Evolutionary conservation across 2,888 invertebrate genomes (phyloP), one percentile per base, ranked within the genome.

Genomic region (Temnothorax ravouxi): DNA sequence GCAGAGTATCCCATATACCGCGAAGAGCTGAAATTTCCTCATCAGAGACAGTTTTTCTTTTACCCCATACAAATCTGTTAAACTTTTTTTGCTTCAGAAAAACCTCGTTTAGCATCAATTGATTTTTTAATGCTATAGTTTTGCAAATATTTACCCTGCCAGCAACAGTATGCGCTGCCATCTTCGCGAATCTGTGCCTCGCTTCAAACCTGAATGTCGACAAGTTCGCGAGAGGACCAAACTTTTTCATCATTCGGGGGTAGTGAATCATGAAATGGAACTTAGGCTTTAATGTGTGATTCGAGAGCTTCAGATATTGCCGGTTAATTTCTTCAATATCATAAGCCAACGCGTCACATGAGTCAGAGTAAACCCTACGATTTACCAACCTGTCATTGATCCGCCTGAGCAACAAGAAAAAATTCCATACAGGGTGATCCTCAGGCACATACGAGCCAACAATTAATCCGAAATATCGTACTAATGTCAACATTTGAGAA

Each of bases 121-220:
- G 29, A 59, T 29, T 59, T 59, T 59, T 59, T 59, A 59, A 25
- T 5, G 59, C 59, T 15, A 59, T 13, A 25, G 29, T 59, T 29
- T 59, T 59, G 59, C 59, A 59, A 59, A 59, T 59, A 59, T 59
- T 59, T 29, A 59, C 29, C 6, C 29, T 59, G 29, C 29, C 29
- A 25, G 15, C 15, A 29, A 4, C 21, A 59, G 2, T 15, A 29
- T 29, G 21, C 13, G 29, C 59, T 25, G 29, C 29, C 29, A 59
- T 59, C 15, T 59, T 59, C 6, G 6, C 29, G 2, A 59, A 15
- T 59, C 59, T 59, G 29, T 59, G 59, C 15, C 29, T 59, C 6
- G 59, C 21, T 59, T 59, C 59, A 59, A 59, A 59, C 15, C 59
- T 59, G 15, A 59, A 29, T 59, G 59, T 29, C 15, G 25, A 59